Conservation (phyloP, 2,797 vertebrate species). For the Adelosebastes latens region DNA sequence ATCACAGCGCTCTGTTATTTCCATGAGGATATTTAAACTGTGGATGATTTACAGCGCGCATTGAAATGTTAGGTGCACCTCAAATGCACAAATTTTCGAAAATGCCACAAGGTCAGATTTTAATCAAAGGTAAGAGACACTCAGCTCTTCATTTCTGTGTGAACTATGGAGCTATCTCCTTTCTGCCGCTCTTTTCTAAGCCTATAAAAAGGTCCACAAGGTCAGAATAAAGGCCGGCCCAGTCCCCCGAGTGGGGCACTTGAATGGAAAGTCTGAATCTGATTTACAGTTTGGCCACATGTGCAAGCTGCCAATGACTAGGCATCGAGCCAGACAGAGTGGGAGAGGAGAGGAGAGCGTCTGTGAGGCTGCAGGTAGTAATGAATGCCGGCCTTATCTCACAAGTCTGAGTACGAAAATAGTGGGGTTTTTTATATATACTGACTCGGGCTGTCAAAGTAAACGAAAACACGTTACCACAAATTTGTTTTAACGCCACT, state of each 20-base stretch:
- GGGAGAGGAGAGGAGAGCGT: slow-evolving; percentile 47
- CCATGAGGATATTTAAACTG: slow-evolving; percentile 40
- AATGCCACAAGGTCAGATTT: slow-evolving; percentile 74
- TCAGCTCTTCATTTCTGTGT: slow-evolving; percentile 64
- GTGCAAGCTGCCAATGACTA: slow-evolving; percentile 73
- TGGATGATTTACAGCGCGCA: slow-evolving; percentile 41
- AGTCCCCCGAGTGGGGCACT: slow-evolving; percentile 72
- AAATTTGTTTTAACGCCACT: no score
- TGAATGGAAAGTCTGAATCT: slow-evolving; percentile 81
- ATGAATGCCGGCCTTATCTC: slow-evolving; percentile 38
- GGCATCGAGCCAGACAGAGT: slow-evolving; percentile 66
- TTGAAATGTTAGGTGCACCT: slow-evolving; percentile 38
- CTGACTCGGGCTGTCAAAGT: no score
- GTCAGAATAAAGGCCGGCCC: slow-evolving; percentile 76
- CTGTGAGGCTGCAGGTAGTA: slow-evolving; percentile 58
- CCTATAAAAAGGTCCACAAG: slow-evolving; percentile 78
- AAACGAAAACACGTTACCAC: no score
- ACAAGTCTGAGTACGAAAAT: slow-evolving; percentile 3
- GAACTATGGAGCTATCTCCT: slow-evolving; percentile 62
- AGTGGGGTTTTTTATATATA: neutral
- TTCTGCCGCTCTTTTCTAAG: slow-evolving; percentile 70
- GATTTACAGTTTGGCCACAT: slow-evolving; percentile 80
- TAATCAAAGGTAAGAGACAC: slow-evolving; percentile 76
- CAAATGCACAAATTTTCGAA: slow-evolving; percentile 58
- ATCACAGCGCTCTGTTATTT: slow-evolving; percentile 14